Evolutionary conservation across 1,140 invertebrate genomes (phyloP).

Genomic region (Trichonephila clavata): DNA sequence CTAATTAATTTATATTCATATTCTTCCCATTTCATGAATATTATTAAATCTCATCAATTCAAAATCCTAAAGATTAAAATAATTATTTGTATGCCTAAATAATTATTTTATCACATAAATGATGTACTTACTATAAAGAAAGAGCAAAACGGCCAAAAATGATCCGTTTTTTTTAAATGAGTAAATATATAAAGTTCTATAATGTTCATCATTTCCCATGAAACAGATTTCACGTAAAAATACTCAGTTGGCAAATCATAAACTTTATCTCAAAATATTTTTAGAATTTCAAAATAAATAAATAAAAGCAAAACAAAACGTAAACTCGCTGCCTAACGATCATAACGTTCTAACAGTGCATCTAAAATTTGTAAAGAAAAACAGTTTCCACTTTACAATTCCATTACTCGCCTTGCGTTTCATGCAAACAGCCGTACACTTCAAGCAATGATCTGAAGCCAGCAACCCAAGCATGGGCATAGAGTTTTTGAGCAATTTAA

Average conservation of each 20-base stretch:
- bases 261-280: neutral
- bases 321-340: neutral
- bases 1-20: too few species aligned
- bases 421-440: constrained; percentile 9
- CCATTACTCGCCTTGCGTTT: neutral
- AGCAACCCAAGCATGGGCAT: neutral
- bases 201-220: neutral
- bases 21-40: too few species aligned
- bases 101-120: too few species aligned
- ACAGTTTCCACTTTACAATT: constrained; percentile 27
- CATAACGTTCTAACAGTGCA: neutral
- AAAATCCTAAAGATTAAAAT: too few species aligned
- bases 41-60: too few species aligned
- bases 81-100: too few species aligned
- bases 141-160: too few species aligned
- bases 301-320: neutral
- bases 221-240: neutral
- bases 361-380: constrained; percentile 32
- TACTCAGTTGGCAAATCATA: neutral
- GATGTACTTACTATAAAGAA: too few species aligned
- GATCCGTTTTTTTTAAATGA: too few species aligned
- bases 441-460: constrained; percentile 10
- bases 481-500: constrained; percentile 49
- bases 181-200: too few species aligned
- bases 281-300: neutral